phyloP scores from a whole-genome alignment of 1,140 invertebrate genomes.

The Panagrolaimus sp. region DNA sequence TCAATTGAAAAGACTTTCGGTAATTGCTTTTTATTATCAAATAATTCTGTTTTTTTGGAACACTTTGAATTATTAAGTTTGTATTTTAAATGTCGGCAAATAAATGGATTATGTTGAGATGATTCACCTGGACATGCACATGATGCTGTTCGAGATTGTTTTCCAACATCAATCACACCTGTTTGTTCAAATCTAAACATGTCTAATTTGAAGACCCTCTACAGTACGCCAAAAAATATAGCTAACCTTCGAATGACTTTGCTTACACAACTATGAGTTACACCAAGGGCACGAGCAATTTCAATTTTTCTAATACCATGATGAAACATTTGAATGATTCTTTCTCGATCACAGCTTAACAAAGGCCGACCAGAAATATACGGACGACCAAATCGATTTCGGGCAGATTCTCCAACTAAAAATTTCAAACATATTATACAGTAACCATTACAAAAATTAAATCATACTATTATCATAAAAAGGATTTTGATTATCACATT shows the following conservation, averaged over 20 bases:
- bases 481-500: no score
- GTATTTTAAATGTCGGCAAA: conserved; percentile 31
- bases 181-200: conserved; percentile 30
- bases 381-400: conserved; percentile 30
- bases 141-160: conserved; percentile 27
- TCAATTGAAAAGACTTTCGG: conserved; percentile 21
- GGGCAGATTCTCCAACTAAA: conserved; percentile 34
- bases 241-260: conserved; percentile 22
- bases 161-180: conserved; percentile 21
- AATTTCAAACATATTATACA: not conserved
- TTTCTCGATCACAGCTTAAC: conserved; percentile 27
- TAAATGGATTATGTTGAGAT: conserved; percentile 29
- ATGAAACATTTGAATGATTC: conserved; percentile 28
- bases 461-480: conserved; percentile 12
- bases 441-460: not conserved
- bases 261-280: conserved; percentile 27
- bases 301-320: conserved; percentile 30
- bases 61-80: not conserved
- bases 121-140: conserved; percentile 32
- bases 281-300: conserved; percentile 26
- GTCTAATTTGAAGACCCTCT: conserved; percentile 17
- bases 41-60: not conserved
- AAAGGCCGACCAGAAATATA: conserved; percentile 31
- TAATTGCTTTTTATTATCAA: not conserved
- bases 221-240: conserved; percentile 20